Evolutionary conservation across 2,113 vertebrate genomes (phyloP).

Genomic region (Platycercus adscitus): DNA sequence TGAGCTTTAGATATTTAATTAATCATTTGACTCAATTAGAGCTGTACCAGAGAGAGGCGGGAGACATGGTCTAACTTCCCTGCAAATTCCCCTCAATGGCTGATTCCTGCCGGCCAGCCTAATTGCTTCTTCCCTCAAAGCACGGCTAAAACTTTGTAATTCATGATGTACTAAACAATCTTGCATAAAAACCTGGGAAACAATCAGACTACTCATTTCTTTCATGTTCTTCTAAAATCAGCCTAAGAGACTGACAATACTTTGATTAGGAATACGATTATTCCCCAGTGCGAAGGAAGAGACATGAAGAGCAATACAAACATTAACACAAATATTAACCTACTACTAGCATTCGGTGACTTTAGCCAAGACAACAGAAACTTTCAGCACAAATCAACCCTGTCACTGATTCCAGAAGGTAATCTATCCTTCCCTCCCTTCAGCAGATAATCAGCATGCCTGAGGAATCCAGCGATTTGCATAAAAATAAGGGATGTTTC

Average conservation of each 20-base stretch:
- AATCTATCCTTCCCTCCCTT: neutral
- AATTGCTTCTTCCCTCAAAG: slow-evolving; percentile 15
- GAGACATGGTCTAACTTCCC: neutral
- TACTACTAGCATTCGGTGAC: neutral
- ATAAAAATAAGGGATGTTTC: neutral
- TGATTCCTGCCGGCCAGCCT: neutral
- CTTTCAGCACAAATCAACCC: neutral
- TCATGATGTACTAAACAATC: neutral
- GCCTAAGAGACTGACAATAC: neutral
- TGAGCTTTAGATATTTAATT: slow-evolving; percentile 56
- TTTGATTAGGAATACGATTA: neutral
- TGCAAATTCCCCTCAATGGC: slow-evolving; percentile 10
- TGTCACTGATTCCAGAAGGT: neutral
- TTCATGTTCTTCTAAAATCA: neutral
- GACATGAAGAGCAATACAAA: neutral
- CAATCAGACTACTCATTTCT: neutral
- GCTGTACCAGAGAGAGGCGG: slow-evolving; percentile 1
- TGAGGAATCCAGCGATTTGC: neutral
- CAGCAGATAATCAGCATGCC: neutral
- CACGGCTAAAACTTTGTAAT: slow-evolving; percentile 3
- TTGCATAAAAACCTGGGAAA: neutral
- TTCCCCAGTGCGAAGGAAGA: neutral
- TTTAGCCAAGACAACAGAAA: neutral
- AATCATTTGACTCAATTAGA: slow-evolving; percentile 67
- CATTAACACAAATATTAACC: neutral